phyloP scores from a whole-genome alignment of 2,888 invertebrate species.

The Myopa tessellatipennis region DNA sequence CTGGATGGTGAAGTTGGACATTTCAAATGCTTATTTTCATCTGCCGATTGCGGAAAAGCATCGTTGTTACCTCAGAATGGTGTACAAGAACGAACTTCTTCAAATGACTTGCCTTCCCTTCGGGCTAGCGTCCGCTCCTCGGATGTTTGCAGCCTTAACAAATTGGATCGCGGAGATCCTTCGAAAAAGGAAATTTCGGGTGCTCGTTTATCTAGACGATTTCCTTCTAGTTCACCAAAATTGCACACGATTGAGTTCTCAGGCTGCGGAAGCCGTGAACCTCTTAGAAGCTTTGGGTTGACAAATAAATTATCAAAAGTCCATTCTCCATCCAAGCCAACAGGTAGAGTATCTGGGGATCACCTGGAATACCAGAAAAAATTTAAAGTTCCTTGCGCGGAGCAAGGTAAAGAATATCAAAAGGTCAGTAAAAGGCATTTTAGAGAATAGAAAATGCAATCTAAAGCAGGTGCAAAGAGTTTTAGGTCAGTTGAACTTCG shows the following conservation, averaged over 20 bases:
- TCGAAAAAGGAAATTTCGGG: constrained; percentile 21
- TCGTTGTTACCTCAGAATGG: constrained; percentile 7
- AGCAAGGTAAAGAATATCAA: too few relatives aligned
- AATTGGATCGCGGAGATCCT: constrained; percentile 27
- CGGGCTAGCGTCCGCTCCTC: not conserved
- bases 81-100: constrained; percentile 30
- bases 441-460: not conserved
- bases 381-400: not conserved
- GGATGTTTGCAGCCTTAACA: not conserved
- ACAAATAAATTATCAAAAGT: not conserved
- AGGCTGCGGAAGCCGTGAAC: constrained; percentile 30
- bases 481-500: too few relatives aligned
- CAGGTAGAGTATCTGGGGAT: not conserved
- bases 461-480: too few relatives aligned
- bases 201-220: constrained; percentile 35
- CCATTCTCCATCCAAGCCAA: not conserved
- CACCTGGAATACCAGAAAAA: not conserved
- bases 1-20: too few relatives aligned
- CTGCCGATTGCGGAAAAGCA: too few relatives aligned
- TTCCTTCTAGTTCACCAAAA: constrained; percentile 7
- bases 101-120: constrained; percentile 38
- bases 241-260: not conserved
- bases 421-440: not conserved
- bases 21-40: not conserved
- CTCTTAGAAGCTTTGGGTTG: constrained; percentile 13